Conservation (phyloP, 2,888 invertebrate species). For the Autographa gamma region DNA sequence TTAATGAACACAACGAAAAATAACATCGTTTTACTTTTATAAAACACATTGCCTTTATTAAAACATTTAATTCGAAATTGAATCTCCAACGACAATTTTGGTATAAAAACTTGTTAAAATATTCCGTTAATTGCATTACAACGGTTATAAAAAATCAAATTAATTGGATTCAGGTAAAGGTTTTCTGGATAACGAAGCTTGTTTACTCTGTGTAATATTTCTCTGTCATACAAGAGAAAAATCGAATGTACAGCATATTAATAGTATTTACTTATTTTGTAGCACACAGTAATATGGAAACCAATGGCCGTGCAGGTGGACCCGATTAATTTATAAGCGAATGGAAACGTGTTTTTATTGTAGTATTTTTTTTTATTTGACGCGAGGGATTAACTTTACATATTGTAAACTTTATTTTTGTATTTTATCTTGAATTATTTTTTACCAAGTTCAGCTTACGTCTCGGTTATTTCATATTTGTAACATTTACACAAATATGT, state of each 20-base stretch:
- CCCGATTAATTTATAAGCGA: conserved; percentile 47
- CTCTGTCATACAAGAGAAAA: conserved; percentile 52
- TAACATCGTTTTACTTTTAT: not conserved
- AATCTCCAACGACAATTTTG: conserved; percentile 17
- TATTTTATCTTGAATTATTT: too few species aligned
- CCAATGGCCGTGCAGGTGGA: conserved; percentile 61
- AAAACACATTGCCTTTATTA: not conserved
- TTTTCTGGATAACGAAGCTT: conserved; percentile 51
- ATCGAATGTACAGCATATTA: conserved; percentile 56
- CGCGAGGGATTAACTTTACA: not conserved
- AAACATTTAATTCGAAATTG: conserved; percentile 1
- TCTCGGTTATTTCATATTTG: too few species aligned
- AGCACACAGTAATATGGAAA: conserved; percentile 66
- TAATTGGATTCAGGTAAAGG: conserved; percentile 46
- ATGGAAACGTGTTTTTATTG: conserved; percentile 13
- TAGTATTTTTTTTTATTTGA: not conserved
- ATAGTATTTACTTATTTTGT: conserved; percentile 70
- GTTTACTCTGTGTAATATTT: conserved; percentile 48
- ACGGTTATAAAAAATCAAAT: conserved; percentile 53
- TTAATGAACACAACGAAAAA: not conserved
- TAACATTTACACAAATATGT: too few species aligned
- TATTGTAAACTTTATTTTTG: not conserved
- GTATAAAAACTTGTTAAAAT: conserved; percentile 46
- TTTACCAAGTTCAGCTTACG: too few species aligned
- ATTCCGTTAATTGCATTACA: conserved; percentile 50